phyloP scores from a whole-genome alignment of 2,888 invertebrate genomes.

The Plagiodera versicolora region DNA sequence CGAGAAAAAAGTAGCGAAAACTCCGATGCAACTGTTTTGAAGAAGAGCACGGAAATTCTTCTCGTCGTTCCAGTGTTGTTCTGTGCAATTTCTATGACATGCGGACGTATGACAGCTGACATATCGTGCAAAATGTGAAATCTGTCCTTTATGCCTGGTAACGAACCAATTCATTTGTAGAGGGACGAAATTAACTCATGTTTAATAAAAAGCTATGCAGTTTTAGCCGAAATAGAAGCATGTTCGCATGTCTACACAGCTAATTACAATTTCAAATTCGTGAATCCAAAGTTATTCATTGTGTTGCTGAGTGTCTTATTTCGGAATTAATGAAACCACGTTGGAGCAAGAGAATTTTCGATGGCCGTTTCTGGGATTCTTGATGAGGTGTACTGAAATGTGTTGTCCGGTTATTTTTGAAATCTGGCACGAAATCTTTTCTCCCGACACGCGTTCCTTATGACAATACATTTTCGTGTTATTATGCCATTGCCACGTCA shows the following conservation, averaged over 20 bases:
- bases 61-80: no score
- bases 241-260: not conserved
- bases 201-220: not conserved
- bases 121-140: no score
- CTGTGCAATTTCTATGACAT: no score
- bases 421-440: not conserved
- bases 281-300: not conserved
- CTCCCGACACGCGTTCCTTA: not conserved
- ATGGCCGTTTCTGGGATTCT: not conserved
- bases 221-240: not conserved
- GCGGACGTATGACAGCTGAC: no score
- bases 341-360: no score
- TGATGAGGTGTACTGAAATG: not conserved
- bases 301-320: no score
- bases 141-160: no score
- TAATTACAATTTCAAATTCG: not conserved
- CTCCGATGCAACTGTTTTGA: no score
- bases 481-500: conserved; percentile 1
- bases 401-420: not conserved
- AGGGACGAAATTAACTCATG: not conserved
- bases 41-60: no score
- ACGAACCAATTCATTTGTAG: not conserved
- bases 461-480: not conserved
- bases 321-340: no score
- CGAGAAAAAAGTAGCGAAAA: no score